Evolutionary conservation across 2,888 invertebrate species (phyloP).

Genomic region (Sericinus montela): DNA sequence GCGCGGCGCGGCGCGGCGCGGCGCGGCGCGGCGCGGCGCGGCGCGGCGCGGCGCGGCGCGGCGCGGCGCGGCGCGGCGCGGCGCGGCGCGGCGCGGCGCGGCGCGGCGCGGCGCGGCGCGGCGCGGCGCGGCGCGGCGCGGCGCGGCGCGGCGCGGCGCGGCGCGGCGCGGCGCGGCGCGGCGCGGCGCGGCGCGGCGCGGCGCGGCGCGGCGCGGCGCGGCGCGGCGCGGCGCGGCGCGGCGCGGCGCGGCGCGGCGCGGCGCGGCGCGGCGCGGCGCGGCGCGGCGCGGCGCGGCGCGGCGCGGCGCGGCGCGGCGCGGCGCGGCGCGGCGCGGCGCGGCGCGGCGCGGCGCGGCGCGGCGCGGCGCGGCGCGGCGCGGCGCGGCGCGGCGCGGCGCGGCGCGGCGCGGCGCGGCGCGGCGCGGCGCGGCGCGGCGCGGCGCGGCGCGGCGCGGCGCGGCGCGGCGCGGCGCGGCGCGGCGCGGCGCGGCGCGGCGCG

Average conservation of each 20-base stretch:
- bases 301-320: too few species aligned
- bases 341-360: constrained; percentile 4
- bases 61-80: constrained; percentile 4
- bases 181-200: neutral
- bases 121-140: constrained; percentile 3
- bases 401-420: constrained; percentile 3
- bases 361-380: too few species aligned
- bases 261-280: constrained; percentile 3
- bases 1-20: neutral
- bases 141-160: neutral
- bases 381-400: neutral
- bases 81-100: too few species aligned
- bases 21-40: too few species aligned
- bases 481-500: constrained; percentile 4
- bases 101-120: neutral
- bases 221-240: too few species aligned
- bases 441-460: too few species aligned
- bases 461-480: neutral
- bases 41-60: neutral
- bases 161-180: too few species aligned
- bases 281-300: neutral
- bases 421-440: neutral
- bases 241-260: neutral
- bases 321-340: neutral
- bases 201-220: constrained; percentile 4